Evolutionary conservation across 2,888 invertebrate genomes (phyloP).

Genomic region (Drosophila subquinaria): DNA sequence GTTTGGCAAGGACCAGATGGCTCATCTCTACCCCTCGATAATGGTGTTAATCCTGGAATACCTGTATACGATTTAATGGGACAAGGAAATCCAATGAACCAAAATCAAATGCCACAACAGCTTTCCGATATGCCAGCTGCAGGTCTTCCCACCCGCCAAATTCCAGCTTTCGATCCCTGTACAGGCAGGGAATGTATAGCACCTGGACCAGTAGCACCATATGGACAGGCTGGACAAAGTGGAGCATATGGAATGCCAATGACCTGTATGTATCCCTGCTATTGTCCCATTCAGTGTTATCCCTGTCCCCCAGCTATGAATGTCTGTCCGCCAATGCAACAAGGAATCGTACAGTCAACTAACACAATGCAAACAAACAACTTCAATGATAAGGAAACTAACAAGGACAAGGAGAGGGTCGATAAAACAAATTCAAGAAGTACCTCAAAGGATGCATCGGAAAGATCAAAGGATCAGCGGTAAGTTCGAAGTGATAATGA

Average conservation of each 20-base stretch:
- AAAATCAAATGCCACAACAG: background rate
- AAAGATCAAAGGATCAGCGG: constrained; percentile 7
- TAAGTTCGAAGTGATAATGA: background rate
- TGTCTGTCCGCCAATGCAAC: background rate
- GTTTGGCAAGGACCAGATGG: background rate
- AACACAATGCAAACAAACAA: background rate
- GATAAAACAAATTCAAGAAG: background rate
- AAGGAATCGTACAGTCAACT: background rate
- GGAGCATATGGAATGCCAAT: constrained; percentile 1
- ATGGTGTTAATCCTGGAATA: constrained; percentile 5
- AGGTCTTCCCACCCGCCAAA: constrained; percentile 52
- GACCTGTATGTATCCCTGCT: constrained; percentile 1
- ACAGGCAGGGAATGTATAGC: constrained; percentile 39
- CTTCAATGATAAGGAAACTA: background rate
- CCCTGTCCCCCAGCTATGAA: constrained; percentile 1
- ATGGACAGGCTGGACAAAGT: constrained; percentile 2
- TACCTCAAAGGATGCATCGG: background rate
- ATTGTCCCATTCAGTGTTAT: constrained; percentile 1
- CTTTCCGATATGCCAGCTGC: constrained; percentile 41
- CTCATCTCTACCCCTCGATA: background rate
- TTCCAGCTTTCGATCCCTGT: constrained; percentile 63
- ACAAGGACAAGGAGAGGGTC: background rate
- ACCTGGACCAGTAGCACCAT: background rate
- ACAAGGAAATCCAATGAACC: background rate
- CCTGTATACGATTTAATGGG: background rate